Percentiles rank a stretch among this genome's conserved stretches.
Evolutionary conservation across 2,797 vertebrate species (phyloP).

Genomic region (Buphagus erythrorhynchus): DNA sequence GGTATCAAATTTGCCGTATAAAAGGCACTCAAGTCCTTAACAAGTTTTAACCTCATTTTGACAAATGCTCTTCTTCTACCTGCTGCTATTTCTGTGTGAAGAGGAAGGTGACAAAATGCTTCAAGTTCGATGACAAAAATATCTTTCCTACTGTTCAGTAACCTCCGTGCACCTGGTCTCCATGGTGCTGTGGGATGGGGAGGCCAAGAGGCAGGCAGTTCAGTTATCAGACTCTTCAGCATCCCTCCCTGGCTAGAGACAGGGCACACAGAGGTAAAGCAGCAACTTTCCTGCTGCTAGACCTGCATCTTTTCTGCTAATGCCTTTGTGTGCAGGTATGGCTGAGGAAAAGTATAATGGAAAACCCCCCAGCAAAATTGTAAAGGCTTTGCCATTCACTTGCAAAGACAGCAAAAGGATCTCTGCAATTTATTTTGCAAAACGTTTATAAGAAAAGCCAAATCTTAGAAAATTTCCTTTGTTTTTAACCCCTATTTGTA

Average conservation of each 20-base stretch:
- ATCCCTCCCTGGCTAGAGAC: neutral
- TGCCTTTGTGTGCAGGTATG: neutral
- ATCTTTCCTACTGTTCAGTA: neutral
- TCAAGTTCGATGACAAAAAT: conserved; percentile 12
- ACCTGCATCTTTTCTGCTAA: neutral
- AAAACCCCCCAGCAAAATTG: neutral
- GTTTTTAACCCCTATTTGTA: neutral
- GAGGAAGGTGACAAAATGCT: conserved; percentile 34
- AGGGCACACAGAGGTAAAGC: neutral
- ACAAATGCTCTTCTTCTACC: neutral
- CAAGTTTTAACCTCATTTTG: neutral
- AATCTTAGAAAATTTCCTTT: neutral
- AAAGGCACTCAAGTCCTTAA: neutral
- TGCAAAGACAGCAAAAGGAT: neutral
- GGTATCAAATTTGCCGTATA: neutral
- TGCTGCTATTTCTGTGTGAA: conserved; percentile 21
- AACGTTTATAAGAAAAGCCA: neutral
- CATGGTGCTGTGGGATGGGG: neutral
- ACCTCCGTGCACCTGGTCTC: conserved; percentile 21
- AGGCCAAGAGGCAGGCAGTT: neutral
- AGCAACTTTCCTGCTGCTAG: neutral
- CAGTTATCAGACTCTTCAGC: neutral
- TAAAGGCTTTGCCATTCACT: neutral
- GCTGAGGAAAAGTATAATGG: neutral
- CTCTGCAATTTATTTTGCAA: neutral